Conservation (phyloP, 2,797 vertebrate genomes). For the Acanthiza pusilla region DNA sequence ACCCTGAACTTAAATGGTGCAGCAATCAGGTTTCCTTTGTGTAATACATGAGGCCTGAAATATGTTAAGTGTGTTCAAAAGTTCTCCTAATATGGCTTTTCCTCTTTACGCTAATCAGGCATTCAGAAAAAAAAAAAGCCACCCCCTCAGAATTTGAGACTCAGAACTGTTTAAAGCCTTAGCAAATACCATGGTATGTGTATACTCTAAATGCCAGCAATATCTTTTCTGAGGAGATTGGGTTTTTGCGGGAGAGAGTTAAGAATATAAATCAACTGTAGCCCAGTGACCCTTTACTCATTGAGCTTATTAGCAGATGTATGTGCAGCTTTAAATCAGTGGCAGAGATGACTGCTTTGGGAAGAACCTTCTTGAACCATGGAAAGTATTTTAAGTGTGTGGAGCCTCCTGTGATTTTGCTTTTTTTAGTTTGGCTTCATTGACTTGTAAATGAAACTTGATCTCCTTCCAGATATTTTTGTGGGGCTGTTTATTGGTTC, state of each 20-base stretch:
- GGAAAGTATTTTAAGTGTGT: neutral
- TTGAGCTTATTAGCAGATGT: neutral
- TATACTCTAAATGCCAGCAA: conserved; percentile 2
- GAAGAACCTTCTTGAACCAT: neutral
- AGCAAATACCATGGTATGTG: conserved; percentile 16
- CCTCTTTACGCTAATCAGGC: neutral
- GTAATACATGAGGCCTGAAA: neutral
- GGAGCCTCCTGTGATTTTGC: neutral
- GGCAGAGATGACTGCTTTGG: neutral
- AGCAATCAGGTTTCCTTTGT: neutral
- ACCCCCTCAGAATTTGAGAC: neutral
- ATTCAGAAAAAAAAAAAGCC: neutral
- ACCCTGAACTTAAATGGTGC: neutral
- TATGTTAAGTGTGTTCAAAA: neutral
- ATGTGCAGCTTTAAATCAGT: neutral
- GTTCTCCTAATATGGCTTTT: neutral
- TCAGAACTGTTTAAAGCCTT: conserved; percentile 8
- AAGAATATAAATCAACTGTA: neutral
- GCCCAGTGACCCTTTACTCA: neutral
- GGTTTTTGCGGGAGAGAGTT: neutral
- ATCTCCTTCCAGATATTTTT: neutral
- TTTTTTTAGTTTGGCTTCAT: neutral
- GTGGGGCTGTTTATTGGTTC: neutral
- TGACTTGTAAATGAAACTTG: neutral
- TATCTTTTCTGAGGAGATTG: neutral